A percentile compares a stretch with the other conserved stretches of the same genome.
These are phyloP conservation scores for Coecobrya sp. DNA, from an alignment of 2,888 invertebrate genomes.

Conservation along the genomic window DNA sequence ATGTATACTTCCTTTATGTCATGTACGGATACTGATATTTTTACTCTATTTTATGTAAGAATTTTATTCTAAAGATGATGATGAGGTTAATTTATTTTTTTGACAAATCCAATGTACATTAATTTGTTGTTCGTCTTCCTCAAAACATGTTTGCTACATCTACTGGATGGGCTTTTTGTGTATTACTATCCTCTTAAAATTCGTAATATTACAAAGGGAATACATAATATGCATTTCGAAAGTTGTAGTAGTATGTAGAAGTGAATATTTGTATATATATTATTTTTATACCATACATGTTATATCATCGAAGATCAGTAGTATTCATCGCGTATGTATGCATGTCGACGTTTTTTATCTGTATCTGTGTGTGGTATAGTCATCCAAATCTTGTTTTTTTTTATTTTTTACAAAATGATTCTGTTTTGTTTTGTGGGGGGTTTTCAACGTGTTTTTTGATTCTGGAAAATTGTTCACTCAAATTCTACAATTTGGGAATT, in stretches of 20 bases:
- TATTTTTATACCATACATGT: constrained; percentile 20
- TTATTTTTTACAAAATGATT: constrained; percentile 74
- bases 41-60: constrained; percentile 39
- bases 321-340: constrained; percentile 48
- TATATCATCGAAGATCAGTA: constrained; percentile 72
- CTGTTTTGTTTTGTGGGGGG: constrained; percentile 52
- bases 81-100: constrained; percentile 40
- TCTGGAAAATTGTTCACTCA: constrained; percentile 69
- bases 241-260: constrained; percentile 66
- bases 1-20: constrained; percentile 24
- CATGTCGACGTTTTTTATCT: constrained; percentile 35
- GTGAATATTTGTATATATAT: constrained; percentile 24
- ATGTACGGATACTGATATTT: constrained; percentile 39
- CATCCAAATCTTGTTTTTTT: constrained; percentile 19
- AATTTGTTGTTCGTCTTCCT: constrained; percentile 41
- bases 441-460: constrained; percentile 53
- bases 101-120: constrained; percentile 59
- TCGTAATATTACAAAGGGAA: constrained; percentile 64
- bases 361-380: constrained; percentile 45
- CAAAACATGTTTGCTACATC: constrained; percentile 37
- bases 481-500: constrained; percentile 79
- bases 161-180: constrained; percentile 77
- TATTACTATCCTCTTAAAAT: constrained; percentile 64
- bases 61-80: constrained; percentile 34
- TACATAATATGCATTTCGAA: constrained; percentile 71